Conservation (phyloP, 2,113 vertebrate species). For the Zeus faber region DNA sequence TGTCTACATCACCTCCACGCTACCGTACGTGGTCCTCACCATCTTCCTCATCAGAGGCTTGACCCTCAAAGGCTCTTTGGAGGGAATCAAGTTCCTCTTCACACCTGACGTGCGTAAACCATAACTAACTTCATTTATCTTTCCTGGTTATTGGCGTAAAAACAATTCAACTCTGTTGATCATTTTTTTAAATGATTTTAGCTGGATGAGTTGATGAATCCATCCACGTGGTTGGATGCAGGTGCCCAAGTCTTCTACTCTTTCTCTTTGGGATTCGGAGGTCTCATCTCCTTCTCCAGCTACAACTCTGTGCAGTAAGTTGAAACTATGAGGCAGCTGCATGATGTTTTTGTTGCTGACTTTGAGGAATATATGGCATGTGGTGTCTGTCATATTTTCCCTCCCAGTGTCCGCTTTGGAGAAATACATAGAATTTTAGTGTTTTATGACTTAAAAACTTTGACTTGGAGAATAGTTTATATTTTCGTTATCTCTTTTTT, state of each 20-base stretch:
- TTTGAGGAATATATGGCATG: not conserved
- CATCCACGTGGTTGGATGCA: constrained; percentile 89
- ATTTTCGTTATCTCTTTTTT: constrained; percentile 6
- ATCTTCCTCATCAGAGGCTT: constrained; percentile 93
- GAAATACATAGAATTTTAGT: not conserved
- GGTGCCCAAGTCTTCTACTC: constrained; percentile 95
- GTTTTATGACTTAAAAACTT: not conserved
- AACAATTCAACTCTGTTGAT: not conserved
- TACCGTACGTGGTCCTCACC: constrained; percentile 91
- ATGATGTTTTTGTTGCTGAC: too few species aligned
- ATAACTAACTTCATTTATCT: not conserved
- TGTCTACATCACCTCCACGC: constrained; percentile 92
- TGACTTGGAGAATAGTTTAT: not conserved
- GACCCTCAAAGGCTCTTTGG: constrained; percentile 87
- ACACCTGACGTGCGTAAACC: constrained; percentile 84
- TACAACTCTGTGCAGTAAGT: not conserved
- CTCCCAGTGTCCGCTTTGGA: not conserved
- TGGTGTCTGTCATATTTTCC: not conserved
- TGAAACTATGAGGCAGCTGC: not conserved
- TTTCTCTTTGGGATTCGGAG: constrained; percentile 92
- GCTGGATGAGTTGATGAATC: constrained; percentile 86
- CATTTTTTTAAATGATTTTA: constrained; percentile 43
- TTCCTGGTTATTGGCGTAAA: not conserved
- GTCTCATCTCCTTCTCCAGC: constrained; percentile 81
- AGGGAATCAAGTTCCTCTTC: constrained; percentile 88